Evolutionary conservation across 2,113 vertebrate species (phyloP).

Genomic region (Tauraco erythrolophus): DNA sequence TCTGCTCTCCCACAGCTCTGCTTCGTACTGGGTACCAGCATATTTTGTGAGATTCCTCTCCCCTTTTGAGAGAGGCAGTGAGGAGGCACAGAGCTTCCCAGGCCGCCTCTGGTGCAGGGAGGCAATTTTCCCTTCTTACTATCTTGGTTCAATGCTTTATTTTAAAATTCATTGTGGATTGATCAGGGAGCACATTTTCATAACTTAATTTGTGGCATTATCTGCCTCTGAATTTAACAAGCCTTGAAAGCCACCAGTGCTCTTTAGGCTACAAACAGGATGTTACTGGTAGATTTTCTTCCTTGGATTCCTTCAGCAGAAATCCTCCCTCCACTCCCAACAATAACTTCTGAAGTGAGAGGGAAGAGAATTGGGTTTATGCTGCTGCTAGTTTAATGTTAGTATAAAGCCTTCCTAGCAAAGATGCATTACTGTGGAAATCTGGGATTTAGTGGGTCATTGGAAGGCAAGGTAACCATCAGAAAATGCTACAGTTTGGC

Average conservation of each 20-base stretch:
- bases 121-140: background rate
- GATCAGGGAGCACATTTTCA: background rate
- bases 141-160: background rate
- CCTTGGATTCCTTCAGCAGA: background rate
- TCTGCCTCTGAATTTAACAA: background rate
- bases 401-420: background rate
- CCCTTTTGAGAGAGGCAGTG: background rate
- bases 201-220: background rate
- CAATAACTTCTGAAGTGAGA: background rate
- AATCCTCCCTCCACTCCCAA: background rate
- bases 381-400: background rate
- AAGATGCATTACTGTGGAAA: background rate
- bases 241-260: background rate
- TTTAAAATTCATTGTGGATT: background rate
- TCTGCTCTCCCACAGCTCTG: background rate
- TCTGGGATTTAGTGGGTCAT: conserved; percentile 6
- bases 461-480: conserved; percentile 1
- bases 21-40: background rate
- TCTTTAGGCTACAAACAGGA: background rate
- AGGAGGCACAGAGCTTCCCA: background rate
- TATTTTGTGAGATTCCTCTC: background rate
- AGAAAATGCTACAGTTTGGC: background rate
- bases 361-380: background rate
- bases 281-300: background rate
- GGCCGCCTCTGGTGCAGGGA: rapidly evolving